Base-by-base conservation (phyloP, 2,113 vertebrate species). In the Danionella cerebrum region DNA sequence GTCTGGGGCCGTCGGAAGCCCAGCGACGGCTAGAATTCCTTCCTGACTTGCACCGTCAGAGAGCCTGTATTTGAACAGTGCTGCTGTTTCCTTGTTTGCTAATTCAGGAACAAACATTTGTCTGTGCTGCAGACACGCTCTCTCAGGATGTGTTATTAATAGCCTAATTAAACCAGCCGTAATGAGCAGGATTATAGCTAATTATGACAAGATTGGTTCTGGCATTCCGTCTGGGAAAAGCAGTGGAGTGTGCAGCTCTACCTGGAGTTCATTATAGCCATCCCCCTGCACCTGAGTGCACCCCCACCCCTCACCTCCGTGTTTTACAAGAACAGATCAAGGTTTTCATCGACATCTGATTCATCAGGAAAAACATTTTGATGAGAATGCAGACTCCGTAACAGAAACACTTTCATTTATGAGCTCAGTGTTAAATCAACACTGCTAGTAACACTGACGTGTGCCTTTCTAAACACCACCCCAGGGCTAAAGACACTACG, bases 201-300 rank as follows among this genome's bases (percentile, higher is more conserved):
- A 94, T 97, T 96, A 93, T 90, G 93, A 95, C 92, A 92, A 95
- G 90, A 91, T 96, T 96, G 96, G 92, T 94, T 94, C 95, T 96
- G 93, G 93, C 93, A 90, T 92, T 88, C 85, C 89, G 90, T 91
- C 89, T 88, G 87, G 89, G 89, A 86, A 86, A 90, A 89, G 91
- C 89, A 90, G 86, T 87, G 87, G 86, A 93, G 93, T 91, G 90
- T 89, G 88, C 89, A 91, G 89, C 90, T 91, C 91, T 93, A 95
- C 91, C 92, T 94, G 86, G 86, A 92, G 91, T 92, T 95, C 90
- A 94, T 94, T 92, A 93, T 84, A 31, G 83, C 88, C 82, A 91
- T 90, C 89, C 89, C 86, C 77, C 79, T 83, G 89, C 90, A 94
- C 90, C 91, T 94, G 91, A 91, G 89, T 89, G 90, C 89, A 82